Evolutionary conservation across 2,113 vertebrate genomes (phyloP), one percentile per base, ranked within the genome.

Genomic region (Pomatorhinus ruficollis): DNA sequence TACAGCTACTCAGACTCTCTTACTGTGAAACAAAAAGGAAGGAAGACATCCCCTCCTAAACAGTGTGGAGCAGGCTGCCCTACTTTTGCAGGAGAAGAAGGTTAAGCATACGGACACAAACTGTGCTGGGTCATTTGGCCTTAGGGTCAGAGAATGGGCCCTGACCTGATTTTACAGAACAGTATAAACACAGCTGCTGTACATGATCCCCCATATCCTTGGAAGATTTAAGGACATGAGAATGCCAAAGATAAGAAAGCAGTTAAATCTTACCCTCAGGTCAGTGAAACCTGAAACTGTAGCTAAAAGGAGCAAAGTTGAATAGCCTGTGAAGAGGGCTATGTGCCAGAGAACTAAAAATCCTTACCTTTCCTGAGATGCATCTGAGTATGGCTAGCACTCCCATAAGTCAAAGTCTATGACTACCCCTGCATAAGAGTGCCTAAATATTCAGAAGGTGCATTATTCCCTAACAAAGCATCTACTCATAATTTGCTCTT

Each of bases 131-230:
- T 65, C 89, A 77, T 76, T 74, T 83, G 71, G 71, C 72, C 80
- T 49, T 39, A 39, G 56, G 39, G 82, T 83, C 86, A 86, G 50
- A 83, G 68, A 85, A 92, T 5, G 47, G 80, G 54, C 39, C 37
- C 15, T 81, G 68, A 89, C 66, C 83, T 49, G 83, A 61, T 89
- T 90, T 92, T 77, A 92, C 44, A 72, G n/a, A 95, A n/a, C 23
- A 53, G 45, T 25, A 86, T 69, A 94, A 95, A 80, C 60, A 56
- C 50, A 86, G 68, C 12, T 80, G 40, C 56, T 87, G 22, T 78
- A 50, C 78, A 50, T 83, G 64, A 95, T 74, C 76, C 31, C 65
- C n/a, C 35, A 12, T 40, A 89, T 40, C 21, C 80, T 71, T 35
- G 47, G 39, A 66, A 93, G 80, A 61, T 53, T 79, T 68, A 76